Evolutionary conservation across 2,888 invertebrate species (phyloP), one percentile per base, ranked within the genome.

Genomic region (Agrochola litura): DNA sequence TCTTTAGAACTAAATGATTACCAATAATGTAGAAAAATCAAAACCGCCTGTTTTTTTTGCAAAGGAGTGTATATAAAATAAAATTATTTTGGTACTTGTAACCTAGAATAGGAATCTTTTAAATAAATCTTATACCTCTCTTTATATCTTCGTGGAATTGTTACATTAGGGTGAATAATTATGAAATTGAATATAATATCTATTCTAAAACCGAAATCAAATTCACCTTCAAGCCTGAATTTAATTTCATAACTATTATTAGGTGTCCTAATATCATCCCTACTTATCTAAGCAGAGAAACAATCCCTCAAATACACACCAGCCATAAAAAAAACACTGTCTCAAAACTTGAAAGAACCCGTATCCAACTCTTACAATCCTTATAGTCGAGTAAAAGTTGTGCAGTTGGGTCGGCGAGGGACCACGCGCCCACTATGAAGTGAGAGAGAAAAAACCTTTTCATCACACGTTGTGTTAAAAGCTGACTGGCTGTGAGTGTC

Each of bases 401-500:
- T 85, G 74, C 79, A 81, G 83, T 85, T 79, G 69, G 74, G 63
- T 77, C 56, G 72, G n/a, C 2, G 64, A 4, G 69, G 61, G 72
- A 76, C 72, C 68, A 61, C n/a, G 65, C 41, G 70, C 58, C 77
- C 37, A 66, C 75, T 85, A 86, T 76, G 70, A 86, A 74, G 52
- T 58, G 43, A 10, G 63, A 76, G 68, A 72, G 67, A 65, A 81
- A 79, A 84, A 70, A 64, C 64, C 73, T 80, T 78, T 85, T 85
- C 77, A 85, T 80, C 83, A 80, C 80, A 69, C 83, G 79, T 73
- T 68, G 68, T 61, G 74, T 81, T 77, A 81, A 84, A 77, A 85
- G 71, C 81, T 65, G 86, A 82, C 76, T 76, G 79, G 54, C 72
- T 80, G 71, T 12, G 73, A 76, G 76, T 85, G 83, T 79, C 72